These are phyloP conservation scores for Dolichoris vasculosae DNA, from an alignment of 1,140 invertebrate species.

Conservation along the genomic window DNA sequence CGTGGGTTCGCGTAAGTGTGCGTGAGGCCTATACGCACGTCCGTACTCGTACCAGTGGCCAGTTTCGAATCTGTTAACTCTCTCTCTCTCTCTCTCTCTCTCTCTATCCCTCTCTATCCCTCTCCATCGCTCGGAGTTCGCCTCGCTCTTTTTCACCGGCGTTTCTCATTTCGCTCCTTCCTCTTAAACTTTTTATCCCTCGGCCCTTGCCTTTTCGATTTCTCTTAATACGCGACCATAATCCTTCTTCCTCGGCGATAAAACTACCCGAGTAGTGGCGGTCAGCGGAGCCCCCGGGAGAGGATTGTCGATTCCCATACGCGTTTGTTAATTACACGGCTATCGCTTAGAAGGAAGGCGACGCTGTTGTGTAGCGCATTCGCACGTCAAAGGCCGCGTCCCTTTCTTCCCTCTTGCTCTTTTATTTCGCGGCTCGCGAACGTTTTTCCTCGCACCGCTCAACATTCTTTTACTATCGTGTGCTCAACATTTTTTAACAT, in stretches of 20 bases:
- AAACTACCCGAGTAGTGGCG: conserved; percentile 27
- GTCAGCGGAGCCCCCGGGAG: not conserved
- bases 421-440: not conserved
- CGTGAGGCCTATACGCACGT: not conserved
- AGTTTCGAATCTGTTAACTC: conserved; percentile 23
- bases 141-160: conserved; percentile 25
- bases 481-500: not conserved
- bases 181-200: conserved; percentile 55
- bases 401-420: conserved; percentile 9
- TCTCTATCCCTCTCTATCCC: conserved; percentile 2
- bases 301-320: conserved; percentile 41
- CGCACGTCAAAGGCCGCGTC: conserved; percentile 22
- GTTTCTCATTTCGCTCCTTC: conserved; percentile 49
- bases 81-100: not conserved
- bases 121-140: conserved; percentile 4
- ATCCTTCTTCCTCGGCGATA: conserved; percentile 42
- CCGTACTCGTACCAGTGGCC: not conserved
- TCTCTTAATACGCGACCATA: conserved; percentile 48
- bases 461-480: not conserved
- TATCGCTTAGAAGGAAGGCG: conserved; percentile 33
- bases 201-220: conserved; percentile 50
- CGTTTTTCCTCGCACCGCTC: conserved; percentile 12
- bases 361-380: conserved; percentile 14
- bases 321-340: conserved; percentile 49
- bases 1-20: not conserved